These are phyloP conservation scores for Chloroclysta siterata DNA, from an alignment of 2,888 invertebrate species.

Conservation along the genomic window DNA sequence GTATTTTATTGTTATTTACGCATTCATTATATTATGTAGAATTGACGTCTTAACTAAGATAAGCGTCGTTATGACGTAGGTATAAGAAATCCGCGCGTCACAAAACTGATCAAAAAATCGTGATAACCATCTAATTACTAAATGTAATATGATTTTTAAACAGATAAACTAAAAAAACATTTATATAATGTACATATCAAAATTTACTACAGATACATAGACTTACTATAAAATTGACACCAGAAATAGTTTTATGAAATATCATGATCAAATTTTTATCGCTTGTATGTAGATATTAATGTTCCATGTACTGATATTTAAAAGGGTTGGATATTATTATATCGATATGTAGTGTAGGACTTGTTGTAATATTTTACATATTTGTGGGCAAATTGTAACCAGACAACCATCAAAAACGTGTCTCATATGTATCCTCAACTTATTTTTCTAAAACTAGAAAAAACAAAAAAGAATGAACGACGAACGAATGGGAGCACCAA, in stretches of 20 bases:
- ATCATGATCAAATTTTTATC: slow-evolving; percentile 16
- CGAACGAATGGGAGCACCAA: not conserved
- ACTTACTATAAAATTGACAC: not conserved
- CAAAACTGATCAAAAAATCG: slow-evolving; percentile 1
- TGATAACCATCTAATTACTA: not conserved
- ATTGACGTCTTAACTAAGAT: not conserved
- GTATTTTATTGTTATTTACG: slow-evolving; percentile 12
- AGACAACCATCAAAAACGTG: not conserved
- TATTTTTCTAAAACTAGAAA: not conserved
- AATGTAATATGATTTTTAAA: not conserved
- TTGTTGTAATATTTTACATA: slow-evolving; percentile 20
- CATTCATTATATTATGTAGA: not conserved
- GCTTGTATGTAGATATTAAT: slow-evolving; percentile 17
- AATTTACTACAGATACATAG: not conserved
- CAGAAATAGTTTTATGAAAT: not conserved
- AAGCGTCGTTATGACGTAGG: not conserved
- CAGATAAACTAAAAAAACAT: not conserved
- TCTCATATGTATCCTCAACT: no score
- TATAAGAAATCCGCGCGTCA: not conserved
- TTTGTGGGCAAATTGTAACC: slow-evolving; percentile 17
- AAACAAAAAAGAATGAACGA: not conserved
- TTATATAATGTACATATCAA: slow-evolving; percentile 23
- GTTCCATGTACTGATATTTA: slow-evolving; percentile 29
- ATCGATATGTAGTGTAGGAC: slow-evolving; percentile 6
- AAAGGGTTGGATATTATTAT: slow-evolving; percentile 27